Percentiles rank a stretch among this genome's conserved stretches.
These are phyloP conservation scores for Saccostrea cuccullata DNA, from an alignment of 1,140 invertebrate genomes.

Conservation along the genomic window DNA sequence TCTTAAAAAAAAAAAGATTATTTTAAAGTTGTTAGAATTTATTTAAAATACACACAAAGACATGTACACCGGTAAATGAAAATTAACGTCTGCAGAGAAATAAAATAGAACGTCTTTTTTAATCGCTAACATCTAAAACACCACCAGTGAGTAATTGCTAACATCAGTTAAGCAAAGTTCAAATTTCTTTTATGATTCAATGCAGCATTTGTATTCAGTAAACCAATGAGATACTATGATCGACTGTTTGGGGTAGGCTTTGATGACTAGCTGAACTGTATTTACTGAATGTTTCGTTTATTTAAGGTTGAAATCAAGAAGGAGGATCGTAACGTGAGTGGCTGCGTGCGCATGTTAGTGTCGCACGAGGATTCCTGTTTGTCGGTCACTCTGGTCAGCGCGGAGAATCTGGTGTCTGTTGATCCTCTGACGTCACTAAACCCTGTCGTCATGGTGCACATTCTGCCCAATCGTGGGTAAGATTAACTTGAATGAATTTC, in stretches of 20 bases:
- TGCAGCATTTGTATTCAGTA: neutral
- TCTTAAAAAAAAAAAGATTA: too few relatives aligned
- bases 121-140: too few relatives aligned
- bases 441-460: constrained; percentile 57
- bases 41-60: too few relatives aligned
- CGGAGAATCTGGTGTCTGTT: constrained; percentile 48
- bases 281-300: neutral
- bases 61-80: too few relatives aligned
- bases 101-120: too few relatives aligned
- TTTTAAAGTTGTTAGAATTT: too few relatives aligned
- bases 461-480: constrained; percentile 63
- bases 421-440: constrained; percentile 47
- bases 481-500: neutral
- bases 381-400: constrained; percentile 53
- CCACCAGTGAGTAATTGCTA: too few relatives aligned
- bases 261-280: too few relatives aligned
- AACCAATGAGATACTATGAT: neutral
- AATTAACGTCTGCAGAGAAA: too few relatives aligned
- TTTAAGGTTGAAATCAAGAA: constrained; percentile 65
- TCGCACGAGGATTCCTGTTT: constrained; percentile 43
- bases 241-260: too few relatives aligned
- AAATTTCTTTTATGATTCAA: neutral
- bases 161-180: too few relatives aligned
- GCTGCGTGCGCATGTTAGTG: constrained; percentile 54
- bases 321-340: constrained; percentile 55